Evolutionary conservation across 2,888 invertebrate species (phyloP).

Genomic region (Rhagophthalmus giganteus): DNA sequence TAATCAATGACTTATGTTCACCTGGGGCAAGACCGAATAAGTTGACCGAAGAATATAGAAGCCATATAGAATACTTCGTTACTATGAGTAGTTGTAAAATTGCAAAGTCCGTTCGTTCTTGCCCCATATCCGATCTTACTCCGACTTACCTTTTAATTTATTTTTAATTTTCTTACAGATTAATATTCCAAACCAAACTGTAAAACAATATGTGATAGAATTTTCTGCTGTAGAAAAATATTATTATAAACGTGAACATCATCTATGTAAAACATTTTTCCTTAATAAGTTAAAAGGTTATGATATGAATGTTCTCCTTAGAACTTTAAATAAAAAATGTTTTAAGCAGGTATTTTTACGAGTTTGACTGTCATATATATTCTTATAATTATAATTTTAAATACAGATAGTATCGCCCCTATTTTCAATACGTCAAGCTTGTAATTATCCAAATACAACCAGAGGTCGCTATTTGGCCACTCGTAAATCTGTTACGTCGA

Average conservation of each 20-base stretch:
- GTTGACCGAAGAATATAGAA: too few species aligned
- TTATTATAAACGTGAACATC: slow-evolving; percentile 69
- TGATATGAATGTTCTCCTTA: slow-evolving; percentile 55
- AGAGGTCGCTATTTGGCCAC: slow-evolving; percentile 59
- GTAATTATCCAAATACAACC: slow-evolving; percentile 69
- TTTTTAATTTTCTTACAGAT: slow-evolving; percentile 57
- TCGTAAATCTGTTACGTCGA: slow-evolving; percentile 61
- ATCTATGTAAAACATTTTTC: slow-evolving; percentile 58
- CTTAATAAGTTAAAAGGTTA: slow-evolving; percentile 54
- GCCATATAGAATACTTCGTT: too few species aligned
- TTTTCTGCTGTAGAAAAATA: slow-evolving; percentile 75
- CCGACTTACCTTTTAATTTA: too few species aligned
- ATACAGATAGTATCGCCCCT: slow-evolving; percentile 66
- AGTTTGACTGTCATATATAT: background rate
- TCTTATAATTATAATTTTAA: slow-evolving; percentile 29
- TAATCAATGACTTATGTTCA: too few species aligned
- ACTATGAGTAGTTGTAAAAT: too few species aligned
- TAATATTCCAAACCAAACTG: slow-evolving; percentile 66
- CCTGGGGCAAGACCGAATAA: too few species aligned
- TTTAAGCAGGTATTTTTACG: slow-evolving; percentile 49
- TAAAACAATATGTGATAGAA: slow-evolving; percentile 61
- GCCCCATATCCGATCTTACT: too few species aligned
- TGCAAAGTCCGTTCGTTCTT: too few species aligned
- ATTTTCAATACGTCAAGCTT: slow-evolving; percentile 68
- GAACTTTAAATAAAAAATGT: slow-evolving; percentile 54